phyloP scores from a whole-genome alignment of 2,797 vertebrate species.

The Esox masquinongy region DNA sequence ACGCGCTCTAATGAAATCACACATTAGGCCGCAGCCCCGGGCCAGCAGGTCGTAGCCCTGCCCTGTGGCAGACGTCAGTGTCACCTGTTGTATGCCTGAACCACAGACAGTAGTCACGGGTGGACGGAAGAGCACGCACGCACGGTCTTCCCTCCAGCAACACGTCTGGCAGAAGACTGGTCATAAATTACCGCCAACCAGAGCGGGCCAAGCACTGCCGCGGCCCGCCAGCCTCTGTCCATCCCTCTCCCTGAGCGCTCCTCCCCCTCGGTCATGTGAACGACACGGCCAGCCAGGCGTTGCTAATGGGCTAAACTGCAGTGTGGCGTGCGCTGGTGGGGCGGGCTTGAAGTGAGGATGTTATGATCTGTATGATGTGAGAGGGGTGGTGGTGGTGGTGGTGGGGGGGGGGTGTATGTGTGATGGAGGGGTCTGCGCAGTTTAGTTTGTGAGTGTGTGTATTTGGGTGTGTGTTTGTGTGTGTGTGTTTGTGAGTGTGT shows the following conservation, averaged over 20 bases:
- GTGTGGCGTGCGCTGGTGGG: slow-evolving; percentile 51
- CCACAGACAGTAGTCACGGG: neutral
- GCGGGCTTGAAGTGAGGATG: slow-evolving; percentile 15
- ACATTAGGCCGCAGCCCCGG: neutral
- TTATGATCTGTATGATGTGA: neutral
- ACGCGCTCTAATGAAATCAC: neutral
- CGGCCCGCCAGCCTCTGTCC: neutral
- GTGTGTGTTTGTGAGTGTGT: neutral
- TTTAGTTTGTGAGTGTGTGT: neutral
- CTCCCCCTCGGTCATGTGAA: slow-evolving; percentile 60
- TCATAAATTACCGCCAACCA: slow-evolving; percentile 13
- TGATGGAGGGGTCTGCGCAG: neutral
- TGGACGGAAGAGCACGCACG: neutral
- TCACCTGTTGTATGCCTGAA: neutral
- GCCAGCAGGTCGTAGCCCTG: neutral
- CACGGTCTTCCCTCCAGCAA: neutral
- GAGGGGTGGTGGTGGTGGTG: slow-evolving; percentile 7
- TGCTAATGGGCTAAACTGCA: slow-evolving; percentile 74
- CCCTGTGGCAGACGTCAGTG: neutral
- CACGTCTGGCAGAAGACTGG: slow-evolving; percentile 5
- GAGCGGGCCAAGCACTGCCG: slow-evolving; percentile 8
- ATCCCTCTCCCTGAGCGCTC: slow-evolving; percentile 31
- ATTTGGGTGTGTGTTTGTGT: neutral
- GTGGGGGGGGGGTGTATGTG: slow-evolving; percentile 7
- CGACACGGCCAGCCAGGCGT: slow-evolving; percentile 64